Conservation (phyloP, 2,888 invertebrate genomes). For the Tetrapedia diversipes region DNA sequence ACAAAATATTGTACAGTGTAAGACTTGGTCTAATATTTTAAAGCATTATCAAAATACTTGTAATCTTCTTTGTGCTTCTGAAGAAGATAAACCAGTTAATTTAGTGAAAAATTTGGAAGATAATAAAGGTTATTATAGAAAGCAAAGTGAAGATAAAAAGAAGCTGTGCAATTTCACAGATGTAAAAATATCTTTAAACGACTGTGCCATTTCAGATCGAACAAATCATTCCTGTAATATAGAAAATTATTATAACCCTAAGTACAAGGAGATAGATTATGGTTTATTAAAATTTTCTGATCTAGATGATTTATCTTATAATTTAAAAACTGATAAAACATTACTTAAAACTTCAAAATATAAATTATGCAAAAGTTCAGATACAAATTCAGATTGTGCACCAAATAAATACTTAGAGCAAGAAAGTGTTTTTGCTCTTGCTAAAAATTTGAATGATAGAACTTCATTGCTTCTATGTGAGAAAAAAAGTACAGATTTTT, state of each 20-base stretch:
- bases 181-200: conserved; percentile 21
- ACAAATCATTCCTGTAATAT: conserved; percentile 61
- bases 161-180: conserved; percentile 29
- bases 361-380: conserved; percentile 36
- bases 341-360: conserved; percentile 32
- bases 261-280: conserved; percentile 65
- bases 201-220: conserved; percentile 44
- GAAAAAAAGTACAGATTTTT: conserved; percentile 26
- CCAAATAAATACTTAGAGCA: conserved; percentile 37
- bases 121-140: conserved; percentile 19
- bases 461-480: conserved; percentile 31
- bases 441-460: conserved; percentile 48
- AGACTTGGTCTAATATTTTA: conserved; percentile 40
- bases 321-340: conserved; percentile 42
- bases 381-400: conserved; percentile 32
- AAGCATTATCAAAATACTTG: conserved; percentile 37
- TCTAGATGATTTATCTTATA: conserved; percentile 52
- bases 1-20: conserved; percentile 29
- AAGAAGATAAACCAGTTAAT: conserved; percentile 57
- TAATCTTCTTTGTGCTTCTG: conserved; percentile 33
- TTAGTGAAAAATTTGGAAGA: conserved; percentile 45
- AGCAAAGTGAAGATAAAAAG: conserved; percentile 27
- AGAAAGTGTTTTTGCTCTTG: conserved; percentile 30
- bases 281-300: conserved; percentile 67
- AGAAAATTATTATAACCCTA: conserved; percentile 50